Percentiles rank a stretch among this genome's conserved stretches.
These are phyloP conservation scores for Drosophila parabipectinata DNA, from an alignment of 1,140 invertebrate genomes.

Conservation along the genomic window DNA sequence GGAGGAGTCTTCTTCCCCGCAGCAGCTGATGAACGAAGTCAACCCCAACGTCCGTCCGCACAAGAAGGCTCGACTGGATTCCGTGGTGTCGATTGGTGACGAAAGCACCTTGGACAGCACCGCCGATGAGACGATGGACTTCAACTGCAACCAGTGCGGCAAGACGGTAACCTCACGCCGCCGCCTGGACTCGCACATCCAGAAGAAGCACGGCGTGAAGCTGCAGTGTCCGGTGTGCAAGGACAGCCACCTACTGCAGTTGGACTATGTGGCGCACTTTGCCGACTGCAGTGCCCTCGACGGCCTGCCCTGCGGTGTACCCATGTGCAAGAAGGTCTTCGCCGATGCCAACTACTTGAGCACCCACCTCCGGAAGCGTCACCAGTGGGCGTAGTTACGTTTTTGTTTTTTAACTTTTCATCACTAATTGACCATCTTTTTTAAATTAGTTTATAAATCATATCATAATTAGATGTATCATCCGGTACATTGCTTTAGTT, in stretches of 20 bases:
- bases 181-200: constrained; percentile 52
- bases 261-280: constrained; percentile 48
- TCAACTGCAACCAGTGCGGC: constrained; percentile 53
- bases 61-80: constrained; percentile 39
- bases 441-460: background rate
- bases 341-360: constrained; percentile 18
- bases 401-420: background rate
- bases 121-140: background rate
- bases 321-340: constrained; percentile 43
- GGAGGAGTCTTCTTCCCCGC: background rate
- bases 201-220: constrained; percentile 37
- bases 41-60: constrained; percentile 52
- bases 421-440: background rate
- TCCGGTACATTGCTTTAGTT: background rate
- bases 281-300: constrained; percentile 7
- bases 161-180: constrained; percentile 31
- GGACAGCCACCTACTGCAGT: background rate
- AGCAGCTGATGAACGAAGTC: constrained; percentile 38
- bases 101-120: constrained; percentile 7
- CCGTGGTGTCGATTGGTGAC: background rate
- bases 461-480: background rate
- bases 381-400: constrained; percentile 29
- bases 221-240: constrained; percentile 35
- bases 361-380: constrained; percentile 44
- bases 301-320: constrained; percentile 39